Evolutionary conservation across 2,797 vertebrate genomes (phyloP).

Genomic region (Tinamus major): DNA sequence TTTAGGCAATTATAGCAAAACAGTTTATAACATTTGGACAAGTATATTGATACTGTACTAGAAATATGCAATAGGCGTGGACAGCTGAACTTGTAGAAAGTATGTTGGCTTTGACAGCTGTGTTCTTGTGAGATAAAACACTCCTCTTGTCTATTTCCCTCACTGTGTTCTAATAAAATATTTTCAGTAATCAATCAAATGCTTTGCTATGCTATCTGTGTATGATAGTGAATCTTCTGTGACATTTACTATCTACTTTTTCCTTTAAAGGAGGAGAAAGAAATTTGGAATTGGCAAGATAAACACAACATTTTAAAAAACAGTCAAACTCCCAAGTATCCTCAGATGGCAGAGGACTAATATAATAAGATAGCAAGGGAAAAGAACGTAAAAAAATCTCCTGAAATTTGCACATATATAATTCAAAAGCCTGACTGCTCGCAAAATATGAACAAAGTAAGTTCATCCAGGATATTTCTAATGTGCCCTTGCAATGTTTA

Average conservation of each 20-base stretch:
- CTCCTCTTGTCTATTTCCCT: background rate
- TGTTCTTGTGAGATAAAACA: background rate
- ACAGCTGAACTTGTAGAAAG: background rate
- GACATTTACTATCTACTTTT: background rate
- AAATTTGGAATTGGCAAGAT: background rate
- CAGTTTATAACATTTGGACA: background rate
- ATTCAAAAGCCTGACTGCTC: background rate
- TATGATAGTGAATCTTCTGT: background rate
- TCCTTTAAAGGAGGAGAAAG: background rate
- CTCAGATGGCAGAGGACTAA: background rate
- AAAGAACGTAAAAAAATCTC: background rate
- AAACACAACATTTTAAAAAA: background rate
- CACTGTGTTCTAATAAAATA: background rate
- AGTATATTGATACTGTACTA: background rate
- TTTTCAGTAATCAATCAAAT: constrained; percentile 4
- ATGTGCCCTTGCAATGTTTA: background rate
- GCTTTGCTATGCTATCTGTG: background rate
- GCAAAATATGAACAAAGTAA: background rate
- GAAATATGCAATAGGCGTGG: background rate
- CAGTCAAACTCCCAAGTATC: background rate
- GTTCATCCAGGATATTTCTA: background rate
- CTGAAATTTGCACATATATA: background rate
- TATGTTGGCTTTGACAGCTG: background rate
- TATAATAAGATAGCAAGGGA: background rate
- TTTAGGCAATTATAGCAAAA: background rate